Evolutionary conservation across 1,140 invertebrate genomes (phyloP), one percentile per base, ranked within the genome.

Genomic region (Tetragonula clypearis): DNA sequence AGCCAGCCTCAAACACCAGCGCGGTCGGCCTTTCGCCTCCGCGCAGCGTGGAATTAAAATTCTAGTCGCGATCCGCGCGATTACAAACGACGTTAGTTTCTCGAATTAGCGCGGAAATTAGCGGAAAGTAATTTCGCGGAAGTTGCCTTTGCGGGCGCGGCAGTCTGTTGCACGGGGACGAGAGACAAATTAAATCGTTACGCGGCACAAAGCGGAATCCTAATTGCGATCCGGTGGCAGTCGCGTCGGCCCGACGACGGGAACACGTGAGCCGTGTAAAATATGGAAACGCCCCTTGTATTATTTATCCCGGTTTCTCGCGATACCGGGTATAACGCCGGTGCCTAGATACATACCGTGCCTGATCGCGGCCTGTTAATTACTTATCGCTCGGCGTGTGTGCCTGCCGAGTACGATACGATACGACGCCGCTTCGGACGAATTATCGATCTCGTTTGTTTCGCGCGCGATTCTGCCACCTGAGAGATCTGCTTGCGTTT

Each of bases 151-250:
- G 75, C 75, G 12, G 41, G 56, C 17, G 73, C 26, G 55, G 15
- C 75, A 62, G 75, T 65, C 35, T 62, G 75, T 65, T 26, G 75
- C 35, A 11, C 60, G 23, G 12, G 21, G 49, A 30, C 62, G 30
- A 60, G 23, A 26, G 26, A 72, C 73, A 58, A 83, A 77, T 77
- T 66, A 77, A 83, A 83, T 82, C 58, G 80, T 75, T 76, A 66
- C 58, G 49, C 49, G 80, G 41, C 79, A 62, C 69, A 17, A 35
- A 82, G n/a, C 72, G 73, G 72, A 76, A 76, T 82, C 53, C 72
- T 82, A 66, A 82, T 82, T 82, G 62, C 80, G 60, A 77, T 41
- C 56, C 75, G 30, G 73, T 49, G 41, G 41, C 41, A 49, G 41
- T 56, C 30, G 74, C 56, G 14, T 66, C 72, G 62, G 41, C n/a